phyloP scores from a whole-genome alignment of 2,888 invertebrate genomes.

The Campoplex nolae region DNA sequence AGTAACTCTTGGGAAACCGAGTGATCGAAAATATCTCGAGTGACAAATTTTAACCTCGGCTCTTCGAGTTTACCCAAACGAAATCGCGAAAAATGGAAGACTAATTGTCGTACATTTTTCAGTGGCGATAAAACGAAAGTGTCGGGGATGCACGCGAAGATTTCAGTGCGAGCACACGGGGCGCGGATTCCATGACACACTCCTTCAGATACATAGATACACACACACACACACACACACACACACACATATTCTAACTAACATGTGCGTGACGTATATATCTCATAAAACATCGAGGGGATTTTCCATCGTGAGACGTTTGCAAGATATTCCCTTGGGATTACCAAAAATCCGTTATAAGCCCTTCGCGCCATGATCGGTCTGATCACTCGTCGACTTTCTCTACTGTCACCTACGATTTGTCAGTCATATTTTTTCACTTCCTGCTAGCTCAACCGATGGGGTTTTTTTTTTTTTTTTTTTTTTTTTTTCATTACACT shows the following conservation, averaged over 20 bases:
- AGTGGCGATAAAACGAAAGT: constrained; percentile 77
- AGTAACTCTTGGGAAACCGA: not conserved
- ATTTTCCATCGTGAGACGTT: constrained; percentile 73
- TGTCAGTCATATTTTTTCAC: constrained; percentile 37
- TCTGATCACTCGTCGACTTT: constrained; percentile 67
- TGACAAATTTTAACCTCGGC: constrained; percentile 43
- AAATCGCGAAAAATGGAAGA: constrained; percentile 68
- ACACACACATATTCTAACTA: constrained; percentile 22
- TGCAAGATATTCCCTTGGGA: constrained; percentile 79
- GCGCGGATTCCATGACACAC: not conserved
- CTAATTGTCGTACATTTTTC: constrained; percentile 80
- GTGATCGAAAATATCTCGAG: constrained; percentile 21
- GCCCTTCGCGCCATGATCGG: constrained; percentile 76
- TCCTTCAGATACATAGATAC: not conserved
- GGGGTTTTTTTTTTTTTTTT: constrained; percentile 29
- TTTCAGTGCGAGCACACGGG: constrained; percentile 22
- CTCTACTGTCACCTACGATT: constrained; percentile 52
- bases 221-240: constrained; percentile 22
- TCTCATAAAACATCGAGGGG: constrained; percentile 60
- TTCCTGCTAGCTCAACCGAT: constrained; percentile 31
- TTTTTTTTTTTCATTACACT: constrained; percentile 14
- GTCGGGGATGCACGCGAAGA: constrained; percentile 45
- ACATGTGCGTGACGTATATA: constrained; percentile 46
- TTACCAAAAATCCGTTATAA: constrained; percentile 81
- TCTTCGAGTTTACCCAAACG: constrained; percentile 25